Conservation (phyloP, 2,797 vertebrate genomes). For the Gallirallus australis region DNA sequence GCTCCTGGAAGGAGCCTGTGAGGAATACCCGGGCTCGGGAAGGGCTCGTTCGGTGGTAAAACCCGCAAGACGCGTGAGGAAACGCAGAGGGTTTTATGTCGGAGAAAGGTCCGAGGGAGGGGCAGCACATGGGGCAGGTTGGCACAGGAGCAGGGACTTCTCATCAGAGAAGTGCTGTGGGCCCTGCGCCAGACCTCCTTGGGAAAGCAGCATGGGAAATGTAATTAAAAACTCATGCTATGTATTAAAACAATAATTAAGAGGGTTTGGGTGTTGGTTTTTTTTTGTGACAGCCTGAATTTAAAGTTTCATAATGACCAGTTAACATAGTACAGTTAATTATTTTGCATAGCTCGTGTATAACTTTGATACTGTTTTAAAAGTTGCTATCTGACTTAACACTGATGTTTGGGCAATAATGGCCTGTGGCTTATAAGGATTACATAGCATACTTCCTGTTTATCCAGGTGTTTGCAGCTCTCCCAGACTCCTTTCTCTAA, state of each 20-base stretch:
- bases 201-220: not conserved
- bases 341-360: not conserved
- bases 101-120: not conserved
- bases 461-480: not conserved
- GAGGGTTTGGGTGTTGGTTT: no score
- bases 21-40: no score
- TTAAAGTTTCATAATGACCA: not conserved
- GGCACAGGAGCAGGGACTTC: not conserved
- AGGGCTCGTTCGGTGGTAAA: rapidly evolving
- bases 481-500: not conserved
- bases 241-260: not conserved
- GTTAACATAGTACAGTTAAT: not conserved
- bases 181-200: not conserved
- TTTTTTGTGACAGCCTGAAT: not conserved
- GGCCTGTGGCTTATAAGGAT: not conserved
- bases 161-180: not conserved
- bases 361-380: not conserved
- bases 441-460: rapidly evolving
- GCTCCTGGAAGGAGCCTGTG: not conserved
- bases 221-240: not conserved
- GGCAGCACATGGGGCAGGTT: not conserved
- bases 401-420: not conserved
- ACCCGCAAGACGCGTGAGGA: not conserved
- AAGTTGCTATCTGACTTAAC: not conserved
- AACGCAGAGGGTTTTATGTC: not conserved